phyloP scores from a whole-genome alignment of 2,113 vertebrate genomes.

The Austrofundulus limnaeus region DNA sequence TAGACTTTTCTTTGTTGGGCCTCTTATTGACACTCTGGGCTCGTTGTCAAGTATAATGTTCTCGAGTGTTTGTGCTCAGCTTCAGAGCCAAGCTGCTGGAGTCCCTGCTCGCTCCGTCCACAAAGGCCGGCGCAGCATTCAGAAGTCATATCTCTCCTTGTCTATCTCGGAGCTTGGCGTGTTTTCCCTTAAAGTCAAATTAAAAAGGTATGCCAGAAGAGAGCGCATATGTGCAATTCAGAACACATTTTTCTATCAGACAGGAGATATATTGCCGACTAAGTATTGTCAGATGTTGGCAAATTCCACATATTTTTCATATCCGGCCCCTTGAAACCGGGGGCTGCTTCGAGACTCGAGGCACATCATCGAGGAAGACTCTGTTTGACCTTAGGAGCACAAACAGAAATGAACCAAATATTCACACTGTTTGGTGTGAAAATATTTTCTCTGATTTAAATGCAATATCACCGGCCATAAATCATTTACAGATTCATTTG shows the following conservation, averaged over 20 bases:
- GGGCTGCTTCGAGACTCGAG: conserved; percentile 67
- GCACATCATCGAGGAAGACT: conserved; percentile 71
- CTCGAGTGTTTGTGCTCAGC: conserved; percentile 63
- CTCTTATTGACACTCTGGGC: conserved; percentile 51
- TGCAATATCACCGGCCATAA: conserved; percentile 74
- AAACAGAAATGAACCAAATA: conserved; percentile 69
- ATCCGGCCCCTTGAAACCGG: conserved; percentile 74
- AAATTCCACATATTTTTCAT: conserved; percentile 81
- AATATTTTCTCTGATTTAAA: conserved; percentile 72
- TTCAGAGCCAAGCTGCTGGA: conserved; percentile 69
- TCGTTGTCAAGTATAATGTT: conserved; percentile 65
- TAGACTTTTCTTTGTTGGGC: conserved; percentile 41
- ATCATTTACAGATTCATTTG: conserved; percentile 76
- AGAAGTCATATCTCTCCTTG: conserved; percentile 54
- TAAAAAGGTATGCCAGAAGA: conserved; percentile 73
- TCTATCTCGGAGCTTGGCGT: conserved; percentile 55
- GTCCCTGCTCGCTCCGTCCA: conserved; percentile 52
- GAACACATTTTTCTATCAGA: conserved; percentile 80
- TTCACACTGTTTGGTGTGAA: conserved; percentile 64
- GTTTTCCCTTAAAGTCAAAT: conserved; percentile 72
- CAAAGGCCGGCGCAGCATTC: conserved; percentile 53
- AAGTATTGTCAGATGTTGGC: conserved; percentile 80
- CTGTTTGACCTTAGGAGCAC: conserved; percentile 69
- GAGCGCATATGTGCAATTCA: conserved; percentile 74
- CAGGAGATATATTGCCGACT: conserved; percentile 77